Evolutionary conservation across 2,797 vertebrate species (phyloP).

Genomic region (Alectoris magna): DNA sequence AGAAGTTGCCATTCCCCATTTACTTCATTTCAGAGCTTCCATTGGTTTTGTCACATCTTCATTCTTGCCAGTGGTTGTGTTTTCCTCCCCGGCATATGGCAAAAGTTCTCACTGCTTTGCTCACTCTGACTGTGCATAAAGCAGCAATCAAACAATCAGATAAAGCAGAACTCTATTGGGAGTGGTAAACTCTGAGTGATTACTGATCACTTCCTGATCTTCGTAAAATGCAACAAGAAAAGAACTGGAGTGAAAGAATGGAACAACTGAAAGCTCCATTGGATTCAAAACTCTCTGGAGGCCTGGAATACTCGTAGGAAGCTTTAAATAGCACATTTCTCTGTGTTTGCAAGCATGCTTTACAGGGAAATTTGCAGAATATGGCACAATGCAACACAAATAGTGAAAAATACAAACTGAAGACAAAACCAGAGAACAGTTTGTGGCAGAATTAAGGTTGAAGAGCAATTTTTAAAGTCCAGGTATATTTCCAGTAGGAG

Average conservation of each 20-base stretch:
- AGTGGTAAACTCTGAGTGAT: neutral
- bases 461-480: constrained; percentile 28
- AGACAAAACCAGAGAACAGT: neutral
- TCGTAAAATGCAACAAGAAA: constrained; percentile 13
- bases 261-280: constrained; percentile 16
- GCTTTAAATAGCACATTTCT: neutral
- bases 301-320: constrained; percentile 28
- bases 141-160: neutral
- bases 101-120: neutral
- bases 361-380: neutral
- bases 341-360: neutral
- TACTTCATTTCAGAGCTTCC: neutral
- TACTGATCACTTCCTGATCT: constrained; percentile 29
- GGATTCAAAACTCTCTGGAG: constrained; percentile 35
- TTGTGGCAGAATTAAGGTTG: neutral
- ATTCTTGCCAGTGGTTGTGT: neutral
- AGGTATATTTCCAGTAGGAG: constrained; percentile 11
- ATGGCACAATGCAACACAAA: neutral
- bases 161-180: neutral
- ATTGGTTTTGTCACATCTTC: neutral
- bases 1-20: neutral
- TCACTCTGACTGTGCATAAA: neutral
- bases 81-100: neutral
- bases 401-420: neutral
- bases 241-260: constrained; percentile 23